Evolutionary conservation across 2,797 vertebrate species (phyloP).

Genomic region (Sciaenops ocellatus): DNA sequence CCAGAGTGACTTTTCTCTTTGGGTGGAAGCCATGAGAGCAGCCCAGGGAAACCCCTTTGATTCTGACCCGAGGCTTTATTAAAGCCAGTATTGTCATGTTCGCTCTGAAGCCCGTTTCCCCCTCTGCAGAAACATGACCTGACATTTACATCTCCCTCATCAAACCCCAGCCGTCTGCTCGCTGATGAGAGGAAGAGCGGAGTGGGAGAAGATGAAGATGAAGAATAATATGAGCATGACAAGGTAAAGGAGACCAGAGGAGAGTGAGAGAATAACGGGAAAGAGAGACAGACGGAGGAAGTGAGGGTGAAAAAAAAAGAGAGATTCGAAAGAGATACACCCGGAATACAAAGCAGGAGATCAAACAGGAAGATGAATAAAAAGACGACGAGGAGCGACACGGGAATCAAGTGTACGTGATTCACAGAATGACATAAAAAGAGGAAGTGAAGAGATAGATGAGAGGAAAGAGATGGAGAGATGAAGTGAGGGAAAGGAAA

Average conservation of each 20-base stretch:
- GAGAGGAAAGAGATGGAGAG: slow-evolving; percentile 14
- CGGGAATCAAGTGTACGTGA: slow-evolving; percentile 20
- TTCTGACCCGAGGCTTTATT: slow-evolving; percentile 59
- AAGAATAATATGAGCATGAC: slow-evolving; percentile 11
- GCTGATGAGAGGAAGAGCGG: slow-evolving; percentile 47
- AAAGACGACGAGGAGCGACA: slow-evolving; percentile 33
- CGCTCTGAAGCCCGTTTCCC: slow-evolving; percentile 40
- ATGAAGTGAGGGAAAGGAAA: slow-evolving; percentile 1
- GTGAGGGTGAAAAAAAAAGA: not conserved
- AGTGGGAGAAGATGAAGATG: slow-evolving; percentile 18
- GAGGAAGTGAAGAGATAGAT: slow-evolving; percentile 23
- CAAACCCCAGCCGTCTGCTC: slow-evolving; percentile 57
- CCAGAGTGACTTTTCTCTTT: not conserved
- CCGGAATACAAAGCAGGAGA: slow-evolving; percentile 63
- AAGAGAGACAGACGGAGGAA: slow-evolving; percentile 2
- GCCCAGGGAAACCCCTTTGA: slow-evolving; percentile 47
- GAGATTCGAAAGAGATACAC: slow-evolving; percentile 17
- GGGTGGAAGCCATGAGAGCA: slow-evolving; percentile 15
- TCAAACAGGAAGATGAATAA: slow-evolving; percentile 58
- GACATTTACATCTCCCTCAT: slow-evolving; percentile 73
- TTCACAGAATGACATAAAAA: slow-evolving; percentile 35
- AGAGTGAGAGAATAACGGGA: not conserved
- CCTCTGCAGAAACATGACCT: slow-evolving; percentile 52
- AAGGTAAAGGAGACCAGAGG: not conserved
- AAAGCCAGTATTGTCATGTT: slow-evolving; percentile 60